Evolutionary conservation across 1,140 invertebrate genomes (phyloP).

Genomic region (Hermetia illucens): DNA sequence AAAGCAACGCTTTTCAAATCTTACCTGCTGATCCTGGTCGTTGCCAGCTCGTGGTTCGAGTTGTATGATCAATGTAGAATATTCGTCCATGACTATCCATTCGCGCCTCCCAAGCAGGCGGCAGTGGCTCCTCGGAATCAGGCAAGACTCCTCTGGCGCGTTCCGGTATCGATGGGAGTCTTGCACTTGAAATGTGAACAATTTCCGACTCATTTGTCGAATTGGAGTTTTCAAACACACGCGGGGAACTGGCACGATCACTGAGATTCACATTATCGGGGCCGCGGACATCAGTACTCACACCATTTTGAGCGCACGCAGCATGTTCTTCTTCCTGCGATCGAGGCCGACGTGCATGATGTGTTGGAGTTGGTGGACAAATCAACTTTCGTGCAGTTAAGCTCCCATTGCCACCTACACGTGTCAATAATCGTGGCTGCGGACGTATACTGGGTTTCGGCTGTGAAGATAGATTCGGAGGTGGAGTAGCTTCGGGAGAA

Average conservation of each 20-base stretch:
- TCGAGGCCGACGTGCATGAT: conserved; percentile 52
- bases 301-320: no score
- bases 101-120: conserved; percentile 83
- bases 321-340: no score
- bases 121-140: conserved; percentile 65
- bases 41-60: conserved; percentile 86
- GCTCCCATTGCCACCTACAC: conserved; percentile 33
- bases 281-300: conserved; percentile 22
- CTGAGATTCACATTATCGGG: conserved; percentile 19
- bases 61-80: conserved; percentile 87
- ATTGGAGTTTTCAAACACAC: no score
- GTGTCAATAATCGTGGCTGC: conserved; percentile 39
- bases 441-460: conserved; percentile 32
- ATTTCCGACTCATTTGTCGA: conserved; percentile 42
- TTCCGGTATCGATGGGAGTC: conserved; percentile 70
- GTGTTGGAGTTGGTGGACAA: conserved; percentile 70
- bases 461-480: conserved; percentile 8
- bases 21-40: conserved; percentile 52
- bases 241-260: conserved; percentile 22
- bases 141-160: conserved; percentile 38
- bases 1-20: no score
- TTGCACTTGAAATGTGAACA: conserved; percentile 55
- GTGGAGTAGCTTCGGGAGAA: conserved; percentile 8
- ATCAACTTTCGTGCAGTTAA: conserved; percentile 29
- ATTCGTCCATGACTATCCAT: conserved; percentile 84